These are phyloP conservation scores for Canis aureus DNA, from an alignment of 2,113 vertebrate species.

Conservation along the genomic window DNA sequence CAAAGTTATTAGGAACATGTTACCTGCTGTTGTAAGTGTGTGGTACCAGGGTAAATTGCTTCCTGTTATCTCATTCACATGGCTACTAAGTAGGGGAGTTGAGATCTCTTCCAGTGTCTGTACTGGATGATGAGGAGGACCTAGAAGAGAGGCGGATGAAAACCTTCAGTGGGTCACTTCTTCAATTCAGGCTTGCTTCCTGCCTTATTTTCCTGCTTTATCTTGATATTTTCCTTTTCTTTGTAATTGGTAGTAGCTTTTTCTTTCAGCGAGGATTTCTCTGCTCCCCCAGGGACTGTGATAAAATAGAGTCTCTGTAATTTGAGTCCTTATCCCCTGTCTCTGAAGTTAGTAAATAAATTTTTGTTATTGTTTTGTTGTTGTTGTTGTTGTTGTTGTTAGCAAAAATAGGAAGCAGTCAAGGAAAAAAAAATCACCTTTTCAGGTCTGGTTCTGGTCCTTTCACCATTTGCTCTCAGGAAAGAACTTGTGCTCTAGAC, in stretches of 20 bases:
- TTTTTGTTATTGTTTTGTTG: neutral
- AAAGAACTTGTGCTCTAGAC: neutral
- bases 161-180: neutral
- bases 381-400: neutral
- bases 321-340: neutral
- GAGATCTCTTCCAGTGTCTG: neutral
- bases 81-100: neutral
- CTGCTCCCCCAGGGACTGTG: neutral
- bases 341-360: constrained; percentile 9
- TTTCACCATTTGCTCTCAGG: neutral
- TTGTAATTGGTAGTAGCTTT: neutral
- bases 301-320: neutral
- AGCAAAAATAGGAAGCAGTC: neutral
- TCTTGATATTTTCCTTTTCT: neutral
- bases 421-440: neutral
- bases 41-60: neutral
- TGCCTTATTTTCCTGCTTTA: neutral
- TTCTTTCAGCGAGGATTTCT: neutral
- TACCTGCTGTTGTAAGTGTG: neutral
- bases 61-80: neutral
- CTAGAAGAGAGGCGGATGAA: neutral
- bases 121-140: neutral
- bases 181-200: neutral
- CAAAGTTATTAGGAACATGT: neutral
- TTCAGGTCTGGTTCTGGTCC: neutral